Base-by-base conservation (phyloP, 2,888 invertebrate species). In the Acrobasis consociella region DNA sequence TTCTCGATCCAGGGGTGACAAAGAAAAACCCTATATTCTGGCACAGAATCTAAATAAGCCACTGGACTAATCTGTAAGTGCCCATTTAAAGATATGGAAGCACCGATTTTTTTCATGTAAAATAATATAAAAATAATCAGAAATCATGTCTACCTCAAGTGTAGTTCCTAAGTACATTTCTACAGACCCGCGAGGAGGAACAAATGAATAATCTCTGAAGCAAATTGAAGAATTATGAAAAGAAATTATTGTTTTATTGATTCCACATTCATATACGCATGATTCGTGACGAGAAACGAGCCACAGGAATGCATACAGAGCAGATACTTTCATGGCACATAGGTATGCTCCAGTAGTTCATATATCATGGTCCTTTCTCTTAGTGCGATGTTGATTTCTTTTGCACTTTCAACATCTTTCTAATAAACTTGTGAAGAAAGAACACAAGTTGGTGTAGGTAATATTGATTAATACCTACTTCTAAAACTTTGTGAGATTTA, bases 271-370 rank as follows among this genome's bases (percentile, higher is more conserved):
- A n/a, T 42, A 56, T 56, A 22, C 13, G 42, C 46, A 56, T 56
- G 17, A 56, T 56, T 42, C 42, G 51, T 42, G 51, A 38, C 50
- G n/a, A 52, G 22, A 60, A 37, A 51, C 38, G 38, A 49, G 50
- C 37, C 16, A 39, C 22, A 52, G 16, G 52, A 53, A 62, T 55
- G 62, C 53, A 55, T 49, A 38, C 46, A 53, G 13, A 61, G 8
- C 31, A 31, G 42, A 52, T 53, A 61, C 60, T 55, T 62, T 49
- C 61, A 62, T 62, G 49, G 49, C 49, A 53, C 42, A 53, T 31
- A 49, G 49, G 49, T n/a, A 37, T 49, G 62, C 37, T 55, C 55
- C 39, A 49, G 37, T 62, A 31, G n/a, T n/a, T 49, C 9, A 39
- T 42, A 15, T n/a, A n/a, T n/a, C n/a, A n/a, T 39, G 8, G 37